These are phyloP conservation scores for Trachelus iudaicus DNA, from an alignment of 2,888 invertebrate species.

Conservation along the genomic window DNA sequence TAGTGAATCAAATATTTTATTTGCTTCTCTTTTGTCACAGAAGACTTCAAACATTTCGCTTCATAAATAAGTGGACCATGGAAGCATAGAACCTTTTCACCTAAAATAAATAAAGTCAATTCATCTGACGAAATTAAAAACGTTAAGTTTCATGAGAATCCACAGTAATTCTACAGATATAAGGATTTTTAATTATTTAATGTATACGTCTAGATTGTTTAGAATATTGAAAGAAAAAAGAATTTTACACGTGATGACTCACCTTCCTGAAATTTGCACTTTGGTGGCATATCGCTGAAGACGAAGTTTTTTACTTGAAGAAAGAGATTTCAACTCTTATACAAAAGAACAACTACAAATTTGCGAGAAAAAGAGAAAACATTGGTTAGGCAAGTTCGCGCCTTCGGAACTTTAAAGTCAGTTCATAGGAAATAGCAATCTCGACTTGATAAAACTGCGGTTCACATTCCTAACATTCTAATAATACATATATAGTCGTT, in stretches of 20 bases:
- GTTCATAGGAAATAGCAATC: neutral
- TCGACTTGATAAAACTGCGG: neutral
- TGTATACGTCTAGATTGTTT: neutral
- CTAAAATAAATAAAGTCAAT: constrained; percentile 65
- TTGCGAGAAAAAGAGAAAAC: neutral
- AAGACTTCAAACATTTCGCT: constrained; percentile 92
- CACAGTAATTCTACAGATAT: neutral
- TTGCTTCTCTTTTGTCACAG: constrained; percentile 85
- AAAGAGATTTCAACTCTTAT: neutral
- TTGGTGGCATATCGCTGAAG: constrained; percentile 69
- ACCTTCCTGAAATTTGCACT: constrained; percentile 82
- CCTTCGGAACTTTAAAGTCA: neutral
- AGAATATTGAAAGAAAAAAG: neutral
- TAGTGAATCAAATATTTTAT: constrained; percentile 95
- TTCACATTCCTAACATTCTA: no score
- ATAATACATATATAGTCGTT: no score
- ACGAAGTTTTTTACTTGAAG: neutral
- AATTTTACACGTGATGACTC: constrained; percentile 28
- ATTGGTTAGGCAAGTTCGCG: neutral
- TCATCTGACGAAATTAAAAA: neutral
- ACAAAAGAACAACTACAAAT: neutral
- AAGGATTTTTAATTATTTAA: neutral
- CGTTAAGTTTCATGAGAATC: neutral
- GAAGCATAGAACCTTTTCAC: constrained; percentile 92
- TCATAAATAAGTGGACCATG: constrained; percentile 97